A percentile compares a stretch with the other conserved stretches of the same genome.
phyloP scores from a whole-genome alignment of 2,797 vertebrate species.

The Stomatorhinus walkeri region DNA sequence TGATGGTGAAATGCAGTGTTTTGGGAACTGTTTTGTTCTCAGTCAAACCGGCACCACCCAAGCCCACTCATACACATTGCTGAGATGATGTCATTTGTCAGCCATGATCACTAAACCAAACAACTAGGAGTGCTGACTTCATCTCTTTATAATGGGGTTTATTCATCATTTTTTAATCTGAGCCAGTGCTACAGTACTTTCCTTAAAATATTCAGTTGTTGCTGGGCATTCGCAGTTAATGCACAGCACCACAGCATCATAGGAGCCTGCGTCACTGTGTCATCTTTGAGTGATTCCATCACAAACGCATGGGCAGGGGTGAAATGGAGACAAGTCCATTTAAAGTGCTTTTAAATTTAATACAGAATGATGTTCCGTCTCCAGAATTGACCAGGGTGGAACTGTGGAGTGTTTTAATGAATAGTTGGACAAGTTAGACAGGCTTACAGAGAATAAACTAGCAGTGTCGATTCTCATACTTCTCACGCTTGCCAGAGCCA shows the following conservation, averaged over 20 bases:
- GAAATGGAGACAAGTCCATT: slow-evolving; percentile 11
- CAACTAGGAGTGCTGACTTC: not conserved
- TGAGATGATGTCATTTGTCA: not conserved
- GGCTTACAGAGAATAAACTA: not conserved
- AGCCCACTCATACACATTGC: not conserved
- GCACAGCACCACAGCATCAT: not conserved
- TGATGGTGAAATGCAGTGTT: not conserved
- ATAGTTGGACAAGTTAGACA: not conserved
- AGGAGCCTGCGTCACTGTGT: not conserved
- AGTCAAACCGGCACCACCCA: slow-evolving; percentile 3
- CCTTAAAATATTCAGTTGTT: not conserved
- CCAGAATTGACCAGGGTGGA: not conserved
- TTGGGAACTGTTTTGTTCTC: not conserved
- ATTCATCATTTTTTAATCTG: slow-evolving; percentile 11
- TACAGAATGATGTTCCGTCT: not conserved
- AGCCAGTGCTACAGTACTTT: not conserved
- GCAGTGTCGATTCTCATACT: not conserved
- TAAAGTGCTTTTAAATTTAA: slow-evolving; percentile 23
- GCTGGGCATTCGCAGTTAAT: not conserved
- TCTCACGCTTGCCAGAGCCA: not conserved
- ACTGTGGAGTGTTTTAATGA: not conserved
- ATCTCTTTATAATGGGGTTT: not conserved
- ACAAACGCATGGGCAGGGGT: not conserved
- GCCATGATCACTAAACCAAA: not conserved
- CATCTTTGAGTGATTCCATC: slow-evolving; percentile 13